Base-by-base conservation (phyloP, 2,888 invertebrate genomes). In the Diadegma fenestrale region DNA sequence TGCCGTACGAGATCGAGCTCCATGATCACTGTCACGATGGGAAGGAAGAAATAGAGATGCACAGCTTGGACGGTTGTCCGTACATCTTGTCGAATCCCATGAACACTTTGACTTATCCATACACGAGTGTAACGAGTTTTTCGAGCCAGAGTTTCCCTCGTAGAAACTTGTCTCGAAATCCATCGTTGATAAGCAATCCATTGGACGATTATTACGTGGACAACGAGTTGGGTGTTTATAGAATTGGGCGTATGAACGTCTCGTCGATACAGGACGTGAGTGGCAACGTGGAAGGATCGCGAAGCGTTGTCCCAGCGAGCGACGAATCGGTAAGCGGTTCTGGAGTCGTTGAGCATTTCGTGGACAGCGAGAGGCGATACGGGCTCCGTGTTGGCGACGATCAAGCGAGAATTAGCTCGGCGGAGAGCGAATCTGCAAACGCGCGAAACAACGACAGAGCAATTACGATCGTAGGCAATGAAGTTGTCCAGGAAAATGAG, bases 1-100 rank as follows among this genome's bases (percentile, higher is more conserved):
- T 93, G 26, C 93, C 93, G 6, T 93, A 90, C 76, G 93, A 93
- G 61, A 89, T 93, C 63, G 92, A 92, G 61, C 86, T 92, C 84
- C 92, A 90, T 51, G 89, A 90, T 58, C 90, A 86, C 17, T 89
- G 88, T 61, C 89, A 86, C 66, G 89, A 91, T 51, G 89, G 90
- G 22, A 91, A 91, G 78, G 92, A 91, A 58, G 93, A 92, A 45
- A 91, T 91, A 43, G 93, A 91, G 82, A 91, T 91, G 90, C 91
- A 91, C 41, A 92, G 91, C 61, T 84, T 92, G 66, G 92, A 92
- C 10, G 89, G 88, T 37, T 91, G 91, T 69, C 90, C 92, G 0
- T 93, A 91, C 80, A 91, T 92, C 41, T 87, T 92, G 30, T 82
- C 84, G 48, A 93, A 93, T 63, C 92, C 93, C 1, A 85, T 88